phyloP scores from a whole-genome alignment of 2,888 invertebrate species.

The Acrobasis repandana region DNA sequence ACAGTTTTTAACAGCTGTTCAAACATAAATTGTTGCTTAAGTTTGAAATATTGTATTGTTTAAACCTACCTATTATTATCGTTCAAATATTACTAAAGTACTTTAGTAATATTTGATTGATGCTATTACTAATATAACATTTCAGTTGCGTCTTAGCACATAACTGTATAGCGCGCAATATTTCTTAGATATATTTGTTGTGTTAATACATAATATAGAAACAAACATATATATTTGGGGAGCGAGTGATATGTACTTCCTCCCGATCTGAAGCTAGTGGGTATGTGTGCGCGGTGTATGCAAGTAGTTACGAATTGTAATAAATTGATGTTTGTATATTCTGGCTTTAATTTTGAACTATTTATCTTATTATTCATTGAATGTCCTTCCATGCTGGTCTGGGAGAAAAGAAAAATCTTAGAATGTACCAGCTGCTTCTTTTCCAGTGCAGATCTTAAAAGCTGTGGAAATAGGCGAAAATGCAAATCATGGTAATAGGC shows the following conservation, averaged over 20 bases:
- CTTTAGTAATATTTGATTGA: too few species aligned
- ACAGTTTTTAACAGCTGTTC: conserved; percentile 27
- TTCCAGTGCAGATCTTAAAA: too few species aligned
- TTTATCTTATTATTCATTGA: too few species aligned
- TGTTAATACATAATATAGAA: conserved; percentile 10
- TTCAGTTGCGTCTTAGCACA: not conserved
- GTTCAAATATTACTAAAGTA: too few species aligned
- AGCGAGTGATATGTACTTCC: conserved; percentile 37
- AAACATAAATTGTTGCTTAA: conserved; percentile 22
- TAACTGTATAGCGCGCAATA: conserved; percentile 14
- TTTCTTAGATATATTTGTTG: conserved; percentile 10
- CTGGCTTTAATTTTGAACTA: not conserved
- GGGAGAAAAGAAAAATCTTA: too few species aligned
- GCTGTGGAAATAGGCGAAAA: too few species aligned
- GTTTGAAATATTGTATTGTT: not conserved
- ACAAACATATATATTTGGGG: conserved; percentile 12
- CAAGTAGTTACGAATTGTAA: conserved; percentile 44
- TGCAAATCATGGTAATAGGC: too few species aligned
- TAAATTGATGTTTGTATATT: conserved; percentile 60
- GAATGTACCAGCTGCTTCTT: too few species aligned
- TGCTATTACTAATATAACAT: too few species aligned
- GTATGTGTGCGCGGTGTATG: conserved; percentile 39
- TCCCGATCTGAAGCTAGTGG: conserved; percentile 53
- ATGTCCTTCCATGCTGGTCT: too few species aligned
- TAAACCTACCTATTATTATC: not conserved